These are phyloP conservation scores for Erpornis zantholeuca DNA, from an alignment of 2,113 vertebrate species.

Conservation along the genomic window DNA sequence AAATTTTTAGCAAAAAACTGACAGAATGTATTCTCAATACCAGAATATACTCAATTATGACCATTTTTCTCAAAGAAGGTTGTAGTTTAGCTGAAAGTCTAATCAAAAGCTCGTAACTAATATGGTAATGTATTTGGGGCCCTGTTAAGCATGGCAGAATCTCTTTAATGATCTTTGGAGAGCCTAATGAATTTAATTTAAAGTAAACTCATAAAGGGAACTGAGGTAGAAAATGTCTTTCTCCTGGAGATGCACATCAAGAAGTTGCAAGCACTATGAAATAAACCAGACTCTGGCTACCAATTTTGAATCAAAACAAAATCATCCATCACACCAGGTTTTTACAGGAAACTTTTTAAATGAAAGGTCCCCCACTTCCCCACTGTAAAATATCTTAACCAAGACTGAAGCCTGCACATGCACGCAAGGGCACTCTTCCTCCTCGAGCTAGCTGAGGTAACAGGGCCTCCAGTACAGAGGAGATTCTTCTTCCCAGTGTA, in stretches of 20 bases:
- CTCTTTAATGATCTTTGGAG: background rate
- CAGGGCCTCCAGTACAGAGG: background rate
- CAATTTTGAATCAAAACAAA: background rate
- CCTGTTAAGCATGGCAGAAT: background rate
- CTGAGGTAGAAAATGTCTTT: background rate
- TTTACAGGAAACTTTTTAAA: background rate
- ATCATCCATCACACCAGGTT: background rate
- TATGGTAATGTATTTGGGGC: background rate
- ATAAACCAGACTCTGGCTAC: background rate
- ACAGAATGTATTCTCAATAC: background rate
- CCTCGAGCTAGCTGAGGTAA: background rate
- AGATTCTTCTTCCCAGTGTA: background rate
- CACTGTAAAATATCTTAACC: background rate
- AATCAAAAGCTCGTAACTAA: background rate
- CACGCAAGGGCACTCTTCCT: background rate
- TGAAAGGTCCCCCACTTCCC: fast-evolving
- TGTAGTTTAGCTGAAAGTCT: background rate
- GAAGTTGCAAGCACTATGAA: background rate
- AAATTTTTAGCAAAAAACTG: background rate
- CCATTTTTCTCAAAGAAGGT: background rate
- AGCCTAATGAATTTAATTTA: background rate
- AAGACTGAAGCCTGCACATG: background rate
- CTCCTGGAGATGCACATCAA: background rate
- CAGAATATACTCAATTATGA: background rate
- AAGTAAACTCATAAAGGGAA: background rate